Evolutionary conservation across 2,113 vertebrate genomes (phyloP).

Genomic region (Oenanthe melanoleuca): DNA sequence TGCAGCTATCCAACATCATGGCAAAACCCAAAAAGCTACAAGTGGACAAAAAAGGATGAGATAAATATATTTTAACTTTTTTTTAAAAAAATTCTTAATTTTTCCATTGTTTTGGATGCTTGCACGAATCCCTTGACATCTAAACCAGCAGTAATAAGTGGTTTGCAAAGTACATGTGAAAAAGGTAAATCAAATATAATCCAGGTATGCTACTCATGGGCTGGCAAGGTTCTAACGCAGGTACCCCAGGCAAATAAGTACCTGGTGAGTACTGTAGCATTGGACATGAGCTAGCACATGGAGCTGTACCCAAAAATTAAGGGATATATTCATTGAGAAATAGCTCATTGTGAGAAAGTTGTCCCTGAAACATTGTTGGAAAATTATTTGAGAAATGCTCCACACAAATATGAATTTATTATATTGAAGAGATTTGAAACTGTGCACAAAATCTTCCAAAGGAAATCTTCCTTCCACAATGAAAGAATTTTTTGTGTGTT

Average conservation of each 20-base stretch:
- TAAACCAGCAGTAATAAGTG: neutral
- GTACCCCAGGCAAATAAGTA: neutral
- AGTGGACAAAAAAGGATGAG: neutral
- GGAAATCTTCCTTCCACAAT: neutral
- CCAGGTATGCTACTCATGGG: neutral
- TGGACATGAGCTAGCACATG: neutral
- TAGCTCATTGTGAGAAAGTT: neutral
- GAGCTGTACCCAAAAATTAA: neutral
- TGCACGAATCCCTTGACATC: neutral
- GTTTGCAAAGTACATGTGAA: neutral
- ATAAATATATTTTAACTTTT: neutral
- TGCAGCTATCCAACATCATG: neutral
- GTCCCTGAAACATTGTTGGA: neutral
- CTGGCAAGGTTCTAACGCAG: neutral
- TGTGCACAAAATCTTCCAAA: neutral
- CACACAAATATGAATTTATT: neutral
- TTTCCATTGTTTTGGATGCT: neutral
- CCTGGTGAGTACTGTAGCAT: neutral
- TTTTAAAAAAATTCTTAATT: neutral
- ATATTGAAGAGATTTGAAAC: neutral
- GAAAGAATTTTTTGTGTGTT: constrained; percentile 29
- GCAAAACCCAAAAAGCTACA: neutral
- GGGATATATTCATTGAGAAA: neutral
- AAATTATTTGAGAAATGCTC: neutral
- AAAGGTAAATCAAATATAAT: neutral